Evolutionary conservation across 2,888 invertebrate species (phyloP), one percentile per base, ranked within the genome.

Genomic region (Branchellion lobata): DNA sequence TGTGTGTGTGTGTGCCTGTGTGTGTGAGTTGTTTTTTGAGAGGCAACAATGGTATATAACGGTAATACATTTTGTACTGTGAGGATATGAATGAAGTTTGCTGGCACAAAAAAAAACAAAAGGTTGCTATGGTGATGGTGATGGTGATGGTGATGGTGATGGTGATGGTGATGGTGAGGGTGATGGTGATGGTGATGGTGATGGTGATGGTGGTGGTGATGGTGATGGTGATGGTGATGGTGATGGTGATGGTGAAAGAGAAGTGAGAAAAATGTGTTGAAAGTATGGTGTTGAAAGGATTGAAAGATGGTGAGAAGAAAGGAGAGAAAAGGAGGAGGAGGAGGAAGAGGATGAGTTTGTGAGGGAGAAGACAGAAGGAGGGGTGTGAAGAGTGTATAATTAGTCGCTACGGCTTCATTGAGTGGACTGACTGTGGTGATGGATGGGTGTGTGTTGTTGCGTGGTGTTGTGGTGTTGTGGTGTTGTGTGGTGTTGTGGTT

Each of bases 1-100:
- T 65, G 65, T 65, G 65, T 73, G 73, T 47, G 47, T 69, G 31
- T 34, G 31, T 73, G 73, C 24, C 36, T 73, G 73, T 47, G 73
- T 73, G 21, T 47, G 73, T 18, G 47, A 36, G 27, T 73, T 5
- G 3, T 3, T 27, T 8, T 40, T 11, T 47, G 73, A 14, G 18
- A 8, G 40, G 34, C 3, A 14, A 8, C 3, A 71, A 71, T 5
- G 27, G n/a, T n/a, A n/a, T n/a, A n/a, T n/a, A n/a, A n/a, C n/a
- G n/a, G n/a, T n/a, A n/a, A n/a, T n/a, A n/a, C n/a, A n/a, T n/a
- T n/a, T n/a, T n/a, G n/a, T n/a, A n/a, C n/a, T n/a, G n/a, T n/a
- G n/a, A 29, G 27, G 29, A 8, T 11, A 71, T 65, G 24, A 27
- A 21, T 29, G 29, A 65, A 65, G 8, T 29, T 18, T 24, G n/a